Percentiles rank a stretch among this genome's conserved stretches.
These are phyloP conservation scores for Synergus itoensis DNA, from an alignment of 2,888 invertebrate species.

Conservation along the genomic window DNA sequence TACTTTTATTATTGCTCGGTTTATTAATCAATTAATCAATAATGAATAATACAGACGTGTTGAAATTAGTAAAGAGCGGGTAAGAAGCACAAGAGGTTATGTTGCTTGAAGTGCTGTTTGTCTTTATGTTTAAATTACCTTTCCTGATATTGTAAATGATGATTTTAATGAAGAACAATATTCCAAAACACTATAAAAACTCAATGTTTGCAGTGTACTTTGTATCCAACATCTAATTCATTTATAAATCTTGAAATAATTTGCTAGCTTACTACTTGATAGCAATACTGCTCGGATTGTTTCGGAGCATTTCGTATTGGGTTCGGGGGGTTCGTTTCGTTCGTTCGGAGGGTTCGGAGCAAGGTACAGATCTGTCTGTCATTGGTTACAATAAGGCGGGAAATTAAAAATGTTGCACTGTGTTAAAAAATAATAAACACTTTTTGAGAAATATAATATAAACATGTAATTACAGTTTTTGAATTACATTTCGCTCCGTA, in stretches of 20 bases:
- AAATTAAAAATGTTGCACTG: too few relatives aligned
- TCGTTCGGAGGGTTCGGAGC: too few relatives aligned
- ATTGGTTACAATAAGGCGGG: not conserved
- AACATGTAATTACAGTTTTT: not conserved
- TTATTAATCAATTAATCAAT: not conserved
- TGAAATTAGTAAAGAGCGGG: not conserved
- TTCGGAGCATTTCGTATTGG: not conserved
- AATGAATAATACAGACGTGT: not conserved
- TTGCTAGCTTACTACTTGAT: not conserved
- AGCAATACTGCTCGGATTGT: not conserved
- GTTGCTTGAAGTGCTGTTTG: not conserved
- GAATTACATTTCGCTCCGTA: not conserved
- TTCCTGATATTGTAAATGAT: not conserved
- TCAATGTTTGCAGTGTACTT: not conserved
- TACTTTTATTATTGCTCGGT: not conserved
- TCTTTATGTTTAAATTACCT: not conserved
- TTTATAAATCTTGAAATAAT: not conserved
- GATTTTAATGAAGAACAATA: not conserved
- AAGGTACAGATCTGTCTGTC: too few relatives aligned
- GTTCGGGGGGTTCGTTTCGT: too few relatives aligned
- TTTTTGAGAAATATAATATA: not conserved
- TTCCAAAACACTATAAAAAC: not conserved
- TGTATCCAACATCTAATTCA: not conserved
- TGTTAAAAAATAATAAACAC: not conserved
- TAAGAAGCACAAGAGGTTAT: not conserved